Evolutionary conservation across 1,140 invertebrate genomes (phyloP), one percentile per base, ranked within the genome.

Genomic region (Adelges cooleyi): DNA sequence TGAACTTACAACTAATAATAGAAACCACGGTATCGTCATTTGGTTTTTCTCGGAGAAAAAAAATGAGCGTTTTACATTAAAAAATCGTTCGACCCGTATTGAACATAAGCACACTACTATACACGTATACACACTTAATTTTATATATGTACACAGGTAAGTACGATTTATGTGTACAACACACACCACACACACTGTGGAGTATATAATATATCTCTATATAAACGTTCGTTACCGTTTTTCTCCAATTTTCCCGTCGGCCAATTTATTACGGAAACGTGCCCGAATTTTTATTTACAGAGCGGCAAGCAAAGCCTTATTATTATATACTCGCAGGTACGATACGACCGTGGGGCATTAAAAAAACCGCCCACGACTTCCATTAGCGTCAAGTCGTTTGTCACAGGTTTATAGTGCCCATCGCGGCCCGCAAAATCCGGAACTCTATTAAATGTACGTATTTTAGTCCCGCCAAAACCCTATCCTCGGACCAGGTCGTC

Each of bases 301-400:
- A 33, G 11, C 5, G 10, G 40, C 11, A 62, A 17, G 40, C 11
- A 46, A 17, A 62, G 17, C n/a, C n/a, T n/a, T n/a, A n/a, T n/a
- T n/a, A n/a, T n/a, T n/a, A n/a, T n/a, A n/a, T n/a, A n/a, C n/a
- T n/a, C n/a, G n/a, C n/a, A n/a, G n/a, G n/a, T n/a, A n/a, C n/a
- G n/a, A n/a, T n/a, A 25, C 44, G 44, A 40, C 20, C 6, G n/a
- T 8, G 18, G 5, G 15, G 13, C 42, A 46, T 62, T 46, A 62
- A 62, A 59, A 62, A 62, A 62, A 25, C 56, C 56, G 56, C 56
- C 56, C 40, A 62, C 56, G 56, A 62, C 56, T 62, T 62, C 56
- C 56, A 62, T 62, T 62, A 62, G 46, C 56, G 56, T 62, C 56
- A 48, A 40, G 44, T 62, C 42, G 56, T 62, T 62, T 62, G 56